These are phyloP conservation scores for Amphiura filiformis DNA, from an alignment of 35 echinoderm and acorn worm species.

Conservation along the genomic window DNA sequence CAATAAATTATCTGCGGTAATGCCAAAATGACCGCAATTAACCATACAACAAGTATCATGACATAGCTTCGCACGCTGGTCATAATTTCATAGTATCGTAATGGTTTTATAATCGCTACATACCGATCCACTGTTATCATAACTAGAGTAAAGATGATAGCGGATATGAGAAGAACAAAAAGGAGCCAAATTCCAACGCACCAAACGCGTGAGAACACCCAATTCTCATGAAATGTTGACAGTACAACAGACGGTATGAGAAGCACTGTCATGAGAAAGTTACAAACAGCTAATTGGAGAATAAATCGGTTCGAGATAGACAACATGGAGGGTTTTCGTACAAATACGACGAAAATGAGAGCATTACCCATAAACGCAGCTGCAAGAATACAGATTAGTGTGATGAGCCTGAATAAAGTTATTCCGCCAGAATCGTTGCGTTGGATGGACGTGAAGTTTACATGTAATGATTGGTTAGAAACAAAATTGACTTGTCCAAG, in stretches of 20 bases:
- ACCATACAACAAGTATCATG: constrained; percentile 31
- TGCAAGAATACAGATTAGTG: no score
- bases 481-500: no score
- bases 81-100: constrained; percentile 36
- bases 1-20: constrained; percentile 72
- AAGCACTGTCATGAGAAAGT: constrained; percentile 52
- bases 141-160: constrained; percentile 51
- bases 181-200: constrained; percentile 39
- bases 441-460: no score
- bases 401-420: no score
- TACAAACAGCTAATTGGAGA: constrained; percentile 50
- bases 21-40: constrained; percentile 33
- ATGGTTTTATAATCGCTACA: constrained; percentile 49
- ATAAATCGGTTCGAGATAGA: constrained; percentile 59
- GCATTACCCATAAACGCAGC: no score
- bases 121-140: constrained; percentile 62
- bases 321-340: constrained; percentile 27
- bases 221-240: constrained; percentile 31
- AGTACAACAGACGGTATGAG: constrained; percentile 47
- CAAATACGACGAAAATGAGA: constrained; percentile 46
- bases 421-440: no score
- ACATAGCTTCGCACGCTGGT: constrained; percentile 13
- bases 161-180: constrained; percentile 27
- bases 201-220: constrained; percentile 14
- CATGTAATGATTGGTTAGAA: no score